phyloP scores from a whole-genome alignment of 2,113 vertebrate species.

The Ptyas mucosa region DNA sequence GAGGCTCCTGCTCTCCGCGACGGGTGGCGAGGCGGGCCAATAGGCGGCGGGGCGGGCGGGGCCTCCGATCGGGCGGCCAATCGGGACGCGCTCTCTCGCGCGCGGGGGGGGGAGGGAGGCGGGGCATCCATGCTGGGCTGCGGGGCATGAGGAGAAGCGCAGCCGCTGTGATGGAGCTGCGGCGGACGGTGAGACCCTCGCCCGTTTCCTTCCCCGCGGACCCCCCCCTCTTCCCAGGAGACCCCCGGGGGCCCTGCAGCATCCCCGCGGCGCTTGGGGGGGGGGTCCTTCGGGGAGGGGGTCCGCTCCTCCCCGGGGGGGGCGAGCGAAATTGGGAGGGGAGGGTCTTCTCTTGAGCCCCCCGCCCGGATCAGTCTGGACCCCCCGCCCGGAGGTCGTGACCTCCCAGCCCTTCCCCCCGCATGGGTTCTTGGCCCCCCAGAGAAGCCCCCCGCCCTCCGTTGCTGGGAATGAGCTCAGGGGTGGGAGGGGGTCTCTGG shows the following conservation, averaged over 20 bases:
- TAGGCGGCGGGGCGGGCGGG: neutral
- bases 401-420: neutral
- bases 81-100: neutral
- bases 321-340: neutral
- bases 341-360: neutral
- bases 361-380: neutral
- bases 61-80: neutral
- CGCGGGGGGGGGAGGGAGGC: fast-evolving
- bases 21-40: neutral
- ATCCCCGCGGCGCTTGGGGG: neutral
- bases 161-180: neutral
- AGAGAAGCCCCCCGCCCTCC: neutral
- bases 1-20: no score
- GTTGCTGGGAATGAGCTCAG: neutral
- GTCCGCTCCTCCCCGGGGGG: neutral
- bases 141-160: neutral
- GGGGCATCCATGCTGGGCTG: neutral
- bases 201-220: neutral
- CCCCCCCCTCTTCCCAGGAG: neutral
- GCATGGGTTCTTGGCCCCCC: neutral
- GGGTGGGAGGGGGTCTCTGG: neutral
- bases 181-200: neutral
- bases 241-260: neutral
- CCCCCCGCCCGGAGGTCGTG: neutral
- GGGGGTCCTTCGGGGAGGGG: neutral